Base-by-base conservation (phyloP, 2,797 vertebrate genomes). In the Chrysocyon brachyurus region DNA sequence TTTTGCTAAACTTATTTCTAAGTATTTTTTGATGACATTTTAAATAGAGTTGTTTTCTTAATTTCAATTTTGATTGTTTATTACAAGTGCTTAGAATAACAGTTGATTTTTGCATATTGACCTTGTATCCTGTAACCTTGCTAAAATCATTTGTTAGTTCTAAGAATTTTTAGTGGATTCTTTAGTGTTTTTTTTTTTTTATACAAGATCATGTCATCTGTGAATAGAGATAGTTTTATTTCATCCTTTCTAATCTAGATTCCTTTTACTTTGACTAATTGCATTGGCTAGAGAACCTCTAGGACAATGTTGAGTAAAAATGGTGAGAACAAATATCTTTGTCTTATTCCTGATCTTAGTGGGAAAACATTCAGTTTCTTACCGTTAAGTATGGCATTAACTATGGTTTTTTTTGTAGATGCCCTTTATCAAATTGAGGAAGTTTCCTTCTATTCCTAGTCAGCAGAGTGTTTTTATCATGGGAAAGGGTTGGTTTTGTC, bases 11-110 rank as follows among this genome's bases (percentile, higher is more conserved):
- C 31, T 52, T 49, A 28, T 49, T 49, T 75, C 9, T 52, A 75
- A 31, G 46, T 52, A 57, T n/a, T 79, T 46, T 97, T 82, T 12
- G 8, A 70, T n/a, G 33, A 57, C 21, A 73, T 33, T 87, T 89
- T 89, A 89, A 97, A 87, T 91, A 40, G 86, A 54, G 40, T 68
- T 93, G 40, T 68, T 93, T 95, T 91, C 40, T 90, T 68, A 61
- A 75, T 79, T 91, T 91, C 36, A 88, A 61, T 88, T 75, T 40
- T 57, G 22, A 19, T 95, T 82, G 49, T 89, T 83, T 6, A 33
- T 40, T 90, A 31, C 9, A 63, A 28, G 8, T 54, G 11, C 77
- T 46, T n/a, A 89, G 49, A 86, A 88, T 70, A 79, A 66, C 36
- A 57, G 1, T 94, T 94, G 63, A 82, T 77, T 90, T 97, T 90